A percentile compares a stretch with the other conserved stretches of the same genome.
Conservation (phyloP, 2,797 vertebrate species). For the Leptoclinus maculatus region DNA sequence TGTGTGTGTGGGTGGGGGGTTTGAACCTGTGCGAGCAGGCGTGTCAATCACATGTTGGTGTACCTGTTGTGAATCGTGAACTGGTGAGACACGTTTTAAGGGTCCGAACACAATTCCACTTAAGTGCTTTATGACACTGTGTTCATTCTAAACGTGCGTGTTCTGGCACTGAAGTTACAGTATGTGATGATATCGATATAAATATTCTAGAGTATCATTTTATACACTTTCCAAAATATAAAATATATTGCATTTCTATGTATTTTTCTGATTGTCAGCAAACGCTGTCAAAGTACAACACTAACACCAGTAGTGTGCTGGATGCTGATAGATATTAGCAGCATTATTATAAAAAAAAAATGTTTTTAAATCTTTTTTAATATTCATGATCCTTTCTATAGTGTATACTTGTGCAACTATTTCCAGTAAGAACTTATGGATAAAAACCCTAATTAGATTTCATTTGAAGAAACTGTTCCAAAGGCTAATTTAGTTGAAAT, state of each 20-base stretch:
- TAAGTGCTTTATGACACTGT: neutral
- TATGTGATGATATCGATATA: too few species aligned
- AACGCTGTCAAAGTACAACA: neutral
- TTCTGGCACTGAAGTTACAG: neutral
- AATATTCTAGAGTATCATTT: neutral
- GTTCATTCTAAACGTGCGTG: neutral
- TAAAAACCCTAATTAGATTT: constrained; percentile 37
- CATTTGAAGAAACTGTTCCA: constrained; percentile 24
- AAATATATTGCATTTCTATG: neutral
- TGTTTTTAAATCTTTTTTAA: neutral
- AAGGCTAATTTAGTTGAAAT: constrained; percentile 59
- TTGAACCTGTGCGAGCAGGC: constrained; percentile 17
- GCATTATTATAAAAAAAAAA: neutral
- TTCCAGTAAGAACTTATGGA: constrained; percentile 40
- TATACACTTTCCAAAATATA: too few species aligned
- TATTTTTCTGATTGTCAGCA: neutral
- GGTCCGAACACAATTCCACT: neutral
- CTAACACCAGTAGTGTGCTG: neutral
- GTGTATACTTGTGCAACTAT: neutral
- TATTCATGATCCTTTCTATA: neutral
- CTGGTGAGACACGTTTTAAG: neutral
- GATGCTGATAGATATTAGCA: neutral
- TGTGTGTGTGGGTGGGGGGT: constrained; percentile 13
- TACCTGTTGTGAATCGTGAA: constrained; percentile 15
- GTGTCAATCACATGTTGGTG: constrained; percentile 37